Evolutionary conservation across 2,888 invertebrate genomes (phyloP).

Genomic region (Agonopterix subpropinquella): DNA sequence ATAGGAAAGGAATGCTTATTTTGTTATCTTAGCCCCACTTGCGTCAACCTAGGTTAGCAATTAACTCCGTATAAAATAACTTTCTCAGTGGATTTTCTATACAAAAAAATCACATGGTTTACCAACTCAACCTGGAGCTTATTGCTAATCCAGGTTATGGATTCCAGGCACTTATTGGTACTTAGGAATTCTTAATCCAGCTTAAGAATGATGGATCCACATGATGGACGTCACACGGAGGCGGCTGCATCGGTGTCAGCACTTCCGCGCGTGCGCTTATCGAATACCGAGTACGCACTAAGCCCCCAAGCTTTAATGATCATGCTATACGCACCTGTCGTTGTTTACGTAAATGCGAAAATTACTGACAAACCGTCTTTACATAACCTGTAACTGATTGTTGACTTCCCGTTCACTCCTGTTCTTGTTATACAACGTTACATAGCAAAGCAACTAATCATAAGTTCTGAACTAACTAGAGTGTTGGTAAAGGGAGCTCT

Average conservation of each 20-base stretch:
- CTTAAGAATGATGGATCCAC: constrained; percentile 18
- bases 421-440: constrained; percentile 12
- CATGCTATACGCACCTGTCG: no score
- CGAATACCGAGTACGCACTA: constrained; percentile 5
- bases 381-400: constrained; percentile 7
- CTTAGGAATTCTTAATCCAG: constrained; percentile 15
- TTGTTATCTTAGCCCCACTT: no score
- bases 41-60: no score
- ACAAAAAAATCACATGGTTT: no score
- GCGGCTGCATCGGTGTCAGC: constrained; percentile 25
- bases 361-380: constrained; percentile 9
- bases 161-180: constrained; percentile 4
- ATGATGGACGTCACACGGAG: constrained; percentile 15
- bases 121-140: no score
- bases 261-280: constrained; percentile 23
- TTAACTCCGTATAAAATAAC: no score
- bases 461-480: constrained; percentile 17
- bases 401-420: constrained; percentile 13
- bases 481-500: constrained; percentile 15
- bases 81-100: no score
- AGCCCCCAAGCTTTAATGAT: constrained; percentile 1
- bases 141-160: not conserved
- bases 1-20: no score
- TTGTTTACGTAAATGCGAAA: constrained; percentile 14
- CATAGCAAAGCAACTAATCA: constrained; percentile 8